phyloP scores from a whole-genome alignment of 2,797 vertebrate species.

The Chrysocyon brachyurus region DNA sequence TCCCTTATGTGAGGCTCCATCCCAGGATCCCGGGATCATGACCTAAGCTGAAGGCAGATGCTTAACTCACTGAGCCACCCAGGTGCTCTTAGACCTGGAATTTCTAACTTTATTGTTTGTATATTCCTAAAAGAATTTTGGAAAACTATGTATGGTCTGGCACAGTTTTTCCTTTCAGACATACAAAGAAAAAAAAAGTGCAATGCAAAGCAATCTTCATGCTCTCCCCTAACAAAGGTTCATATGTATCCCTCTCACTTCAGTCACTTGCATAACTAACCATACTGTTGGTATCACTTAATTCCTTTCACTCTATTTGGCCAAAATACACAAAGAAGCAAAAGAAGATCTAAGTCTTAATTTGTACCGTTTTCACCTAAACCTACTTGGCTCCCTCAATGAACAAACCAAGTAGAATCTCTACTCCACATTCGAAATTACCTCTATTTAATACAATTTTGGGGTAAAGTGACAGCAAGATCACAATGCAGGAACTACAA shows the following conservation, averaged over 20 bases:
- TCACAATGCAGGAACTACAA: not conserved
- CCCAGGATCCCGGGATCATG: too few relatives aligned
- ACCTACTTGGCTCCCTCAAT: not conserved
- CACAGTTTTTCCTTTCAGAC: not conserved
- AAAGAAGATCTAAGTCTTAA: not conserved
- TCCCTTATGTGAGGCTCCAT: too few relatives aligned
- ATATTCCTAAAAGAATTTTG: not conserved
- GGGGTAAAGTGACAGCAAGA: not conserved
- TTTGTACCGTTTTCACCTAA: not conserved
- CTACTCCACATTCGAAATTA: not conserved
- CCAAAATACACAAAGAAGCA: not conserved
- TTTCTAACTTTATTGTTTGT: conserved; percentile 3
- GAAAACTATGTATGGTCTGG: not conserved
- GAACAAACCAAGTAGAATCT: not conserved
- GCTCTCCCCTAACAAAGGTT: not conserved
- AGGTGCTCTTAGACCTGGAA: not conserved
- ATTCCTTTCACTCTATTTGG: not conserved
- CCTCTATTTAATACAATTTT: not conserved
- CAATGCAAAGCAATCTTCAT: not conserved
- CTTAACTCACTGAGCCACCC: too few relatives aligned
- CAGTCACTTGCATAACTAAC: not conserved
- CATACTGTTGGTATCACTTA: not conserved
- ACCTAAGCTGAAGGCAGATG: too few relatives aligned
- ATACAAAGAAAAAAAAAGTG: not conserved
- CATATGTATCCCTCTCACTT: not conserved